Evolutionary conservation across 2,888 invertebrate species (phyloP).

Genomic region (Amphipoea lucens): DNA sequence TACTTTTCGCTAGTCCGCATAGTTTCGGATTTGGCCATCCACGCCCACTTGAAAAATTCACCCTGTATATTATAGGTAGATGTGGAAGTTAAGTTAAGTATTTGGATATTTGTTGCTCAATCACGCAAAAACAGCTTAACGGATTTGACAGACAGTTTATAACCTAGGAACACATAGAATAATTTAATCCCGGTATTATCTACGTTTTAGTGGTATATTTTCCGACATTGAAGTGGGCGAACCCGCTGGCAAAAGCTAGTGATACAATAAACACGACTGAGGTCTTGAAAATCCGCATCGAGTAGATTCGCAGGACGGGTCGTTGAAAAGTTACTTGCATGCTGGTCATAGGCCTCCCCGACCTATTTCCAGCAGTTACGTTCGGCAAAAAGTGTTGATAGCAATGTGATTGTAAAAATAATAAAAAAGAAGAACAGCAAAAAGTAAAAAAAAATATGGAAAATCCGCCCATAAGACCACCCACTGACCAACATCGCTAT

Average conservation of each 20-base stretch:
- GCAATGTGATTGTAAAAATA: neutral
- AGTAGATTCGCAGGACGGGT: neutral
- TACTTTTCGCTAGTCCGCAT: no score
- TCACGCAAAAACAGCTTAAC: neutral
- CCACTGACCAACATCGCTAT: no score
- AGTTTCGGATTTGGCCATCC: no score
- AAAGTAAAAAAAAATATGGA: no score
- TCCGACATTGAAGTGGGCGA: neutral
- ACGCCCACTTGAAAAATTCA: no score
- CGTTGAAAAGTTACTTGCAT: neutral
- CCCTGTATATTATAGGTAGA: no score
- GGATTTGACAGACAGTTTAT: neutral
- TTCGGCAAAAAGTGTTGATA: neutral
- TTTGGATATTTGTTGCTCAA: neutral
- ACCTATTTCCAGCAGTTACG: neutral
- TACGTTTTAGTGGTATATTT: neutral
- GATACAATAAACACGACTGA: neutral
- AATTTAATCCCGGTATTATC: neutral
- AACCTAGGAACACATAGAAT: neutral
- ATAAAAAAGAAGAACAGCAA: no score
- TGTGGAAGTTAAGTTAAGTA: neutral
- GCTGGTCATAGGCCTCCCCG: neutral
- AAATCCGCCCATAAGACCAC: no score
- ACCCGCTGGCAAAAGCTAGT: neutral
- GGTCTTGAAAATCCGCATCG: neutral